Conservation (phyloP, 2,888 invertebrate species). For the Brachylomia viminalis region DNA sequence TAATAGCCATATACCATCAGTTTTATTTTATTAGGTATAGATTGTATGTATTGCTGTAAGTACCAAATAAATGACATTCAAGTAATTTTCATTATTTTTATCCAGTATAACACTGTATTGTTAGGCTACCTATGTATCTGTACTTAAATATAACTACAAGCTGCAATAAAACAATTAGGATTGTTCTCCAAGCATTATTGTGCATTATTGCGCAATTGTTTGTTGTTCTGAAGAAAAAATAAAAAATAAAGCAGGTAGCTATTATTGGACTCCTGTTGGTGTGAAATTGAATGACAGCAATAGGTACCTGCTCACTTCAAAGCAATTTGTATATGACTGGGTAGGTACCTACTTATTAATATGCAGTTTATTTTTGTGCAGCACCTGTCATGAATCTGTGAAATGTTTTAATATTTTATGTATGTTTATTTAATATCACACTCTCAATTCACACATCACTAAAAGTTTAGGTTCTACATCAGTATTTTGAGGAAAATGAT, state of each 20-base stretch:
- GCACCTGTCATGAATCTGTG: background rate
- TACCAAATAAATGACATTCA: background rate
- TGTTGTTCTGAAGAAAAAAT: too few species aligned
- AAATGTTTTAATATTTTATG: background rate
- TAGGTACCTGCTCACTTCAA: background rate
- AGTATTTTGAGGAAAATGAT: background rate
- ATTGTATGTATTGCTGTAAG: background rate
- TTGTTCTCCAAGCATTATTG: background rate
- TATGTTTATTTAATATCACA: background rate
- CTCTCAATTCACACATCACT: background rate
- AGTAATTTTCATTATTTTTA: background rate
- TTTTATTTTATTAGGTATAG: background rate
- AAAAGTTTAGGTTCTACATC: background rate
- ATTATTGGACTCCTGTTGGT: too few species aligned
- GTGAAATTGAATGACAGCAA: background rate
- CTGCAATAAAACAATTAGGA: background rate
- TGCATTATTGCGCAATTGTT: too few species aligned
- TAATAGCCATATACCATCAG: background rate
- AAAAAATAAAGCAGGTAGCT: too few species aligned
- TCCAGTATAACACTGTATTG: too few species aligned
- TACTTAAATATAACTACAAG: too few species aligned
- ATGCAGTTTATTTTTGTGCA: background rate
- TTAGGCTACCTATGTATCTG: too few species aligned
- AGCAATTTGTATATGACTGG: background rate
- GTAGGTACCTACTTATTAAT: background rate